phyloP scores from a whole-genome alignment of 2,113 vertebrate species.

The Menura novaehollandiae region DNA sequence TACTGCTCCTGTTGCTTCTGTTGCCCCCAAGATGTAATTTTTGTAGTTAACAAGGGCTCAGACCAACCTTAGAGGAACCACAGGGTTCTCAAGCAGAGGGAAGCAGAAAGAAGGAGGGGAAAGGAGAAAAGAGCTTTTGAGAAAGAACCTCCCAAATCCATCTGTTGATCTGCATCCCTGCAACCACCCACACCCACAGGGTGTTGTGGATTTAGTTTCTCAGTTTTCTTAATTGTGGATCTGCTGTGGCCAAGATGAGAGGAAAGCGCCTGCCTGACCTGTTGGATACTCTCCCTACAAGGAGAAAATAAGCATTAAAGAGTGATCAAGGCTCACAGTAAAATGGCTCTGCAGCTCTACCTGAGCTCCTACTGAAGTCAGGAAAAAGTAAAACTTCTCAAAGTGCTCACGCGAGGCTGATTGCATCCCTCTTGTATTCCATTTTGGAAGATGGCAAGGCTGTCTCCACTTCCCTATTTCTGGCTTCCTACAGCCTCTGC shows the following conservation, averaged over 20 bases:
- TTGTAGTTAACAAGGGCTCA: background rate
- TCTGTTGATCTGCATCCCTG: background rate
- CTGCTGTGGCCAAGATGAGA: background rate
- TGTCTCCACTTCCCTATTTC: background rate
- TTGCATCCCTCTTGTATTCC: background rate
- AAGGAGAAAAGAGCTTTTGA: background rate
- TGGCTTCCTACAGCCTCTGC: background rate
- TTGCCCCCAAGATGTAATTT: background rate
- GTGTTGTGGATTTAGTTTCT: background rate
- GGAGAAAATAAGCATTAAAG: background rate
- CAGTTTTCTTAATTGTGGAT: background rate
- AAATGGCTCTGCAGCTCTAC: rapidly evolving
- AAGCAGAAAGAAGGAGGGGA: background rate
- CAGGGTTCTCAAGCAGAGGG: background rate
- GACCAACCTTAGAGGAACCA: background rate
- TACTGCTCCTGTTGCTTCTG: background rate
- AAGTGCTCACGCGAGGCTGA: background rate
- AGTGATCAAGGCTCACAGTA: background rate
- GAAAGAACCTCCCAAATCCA: background rate
- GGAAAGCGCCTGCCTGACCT: background rate
- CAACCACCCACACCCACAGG: rapidly evolving
- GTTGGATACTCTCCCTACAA: rapidly evolving
- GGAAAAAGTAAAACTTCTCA: background rate
- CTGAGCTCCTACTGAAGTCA: background rate
- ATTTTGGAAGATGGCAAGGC: background rate